Evolutionary conservation across 2,113 vertebrate species (phyloP).

Genomic region (Chlorodrepanis virens): DNA sequence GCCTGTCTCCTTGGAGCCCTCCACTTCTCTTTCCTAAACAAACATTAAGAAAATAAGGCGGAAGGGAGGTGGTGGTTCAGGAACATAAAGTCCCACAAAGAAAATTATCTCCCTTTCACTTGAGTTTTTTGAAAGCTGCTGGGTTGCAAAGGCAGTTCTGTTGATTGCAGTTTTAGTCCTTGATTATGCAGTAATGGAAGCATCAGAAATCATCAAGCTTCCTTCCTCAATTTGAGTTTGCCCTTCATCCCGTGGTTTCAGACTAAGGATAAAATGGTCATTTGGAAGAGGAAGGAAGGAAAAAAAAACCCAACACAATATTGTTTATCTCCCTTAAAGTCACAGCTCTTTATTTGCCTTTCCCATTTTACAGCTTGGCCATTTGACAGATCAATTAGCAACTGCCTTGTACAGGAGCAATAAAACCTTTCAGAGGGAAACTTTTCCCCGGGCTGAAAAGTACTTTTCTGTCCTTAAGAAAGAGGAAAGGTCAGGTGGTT

Average conservation of each 20-base stretch:
- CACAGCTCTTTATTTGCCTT: neutral
- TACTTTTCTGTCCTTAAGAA: neutral
- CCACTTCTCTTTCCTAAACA: neutral
- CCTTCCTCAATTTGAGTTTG: constrained; percentile 61
- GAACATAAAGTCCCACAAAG: constrained; percentile 41
- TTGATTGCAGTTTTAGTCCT: constrained; percentile 54
- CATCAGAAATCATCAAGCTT: constrained; percentile 57
- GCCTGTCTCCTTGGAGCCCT: neutral
- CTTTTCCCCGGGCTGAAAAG: neutral
- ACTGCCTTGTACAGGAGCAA: neutral
- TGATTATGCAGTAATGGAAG: constrained; percentile 67
- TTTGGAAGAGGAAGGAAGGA: constrained; percentile 49
- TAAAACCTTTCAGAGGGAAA: neutral
- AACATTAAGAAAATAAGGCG: constrained; percentile 13
- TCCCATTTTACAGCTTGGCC: neutral
- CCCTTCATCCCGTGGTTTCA: constrained; percentile 63
- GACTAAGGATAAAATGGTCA: constrained; percentile 59
- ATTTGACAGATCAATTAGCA: constrained; percentile 16
- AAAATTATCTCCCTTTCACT: constrained; percentile 57
- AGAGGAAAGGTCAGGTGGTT: neutral
- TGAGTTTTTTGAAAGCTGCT: constrained; percentile 46
- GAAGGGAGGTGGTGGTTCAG: constrained; percentile 4
- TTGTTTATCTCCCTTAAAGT: constrained; percentile 35
- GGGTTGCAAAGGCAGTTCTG: constrained; percentile 28
- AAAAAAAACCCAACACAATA: neutral